Evolutionary conservation across 2,888 invertebrate species (phyloP).

Genomic region (Villa cingulata): DNA sequence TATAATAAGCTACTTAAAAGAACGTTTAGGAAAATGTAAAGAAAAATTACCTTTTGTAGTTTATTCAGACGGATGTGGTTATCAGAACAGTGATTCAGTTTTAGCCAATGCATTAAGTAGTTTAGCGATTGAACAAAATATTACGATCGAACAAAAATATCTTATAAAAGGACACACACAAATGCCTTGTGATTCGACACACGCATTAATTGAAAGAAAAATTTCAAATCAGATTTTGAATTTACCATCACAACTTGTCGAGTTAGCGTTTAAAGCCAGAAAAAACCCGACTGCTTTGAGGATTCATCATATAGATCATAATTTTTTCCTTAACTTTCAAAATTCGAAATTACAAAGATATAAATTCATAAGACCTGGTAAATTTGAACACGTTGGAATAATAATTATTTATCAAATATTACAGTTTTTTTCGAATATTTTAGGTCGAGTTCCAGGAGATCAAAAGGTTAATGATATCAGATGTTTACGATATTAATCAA

Average conservation of each 20-base stretch:
- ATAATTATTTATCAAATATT: too few species aligned
- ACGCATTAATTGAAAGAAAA: slow-evolving; percentile 1
- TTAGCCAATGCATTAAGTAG: not conserved
- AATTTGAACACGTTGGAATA: too few species aligned
- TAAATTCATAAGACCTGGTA: too few species aligned
- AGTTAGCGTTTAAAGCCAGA: not conserved
- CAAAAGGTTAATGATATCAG: too few species aligned
- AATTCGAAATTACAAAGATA: not conserved
- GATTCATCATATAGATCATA: not conserved
- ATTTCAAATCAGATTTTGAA: not conserved
- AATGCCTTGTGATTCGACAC: not conserved
- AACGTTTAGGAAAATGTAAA: not conserved
- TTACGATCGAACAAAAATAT: not conserved
- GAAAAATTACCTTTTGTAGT: not conserved
- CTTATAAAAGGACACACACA: not conserved
- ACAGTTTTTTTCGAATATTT: too few species aligned
- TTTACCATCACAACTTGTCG: not conserved
- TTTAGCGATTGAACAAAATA: not conserved
- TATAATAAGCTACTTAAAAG: not conserved
- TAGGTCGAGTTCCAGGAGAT: too few species aligned
- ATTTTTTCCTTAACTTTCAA: slow-evolving; percentile 1
- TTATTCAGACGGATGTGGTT: slow-evolving; percentile 3
- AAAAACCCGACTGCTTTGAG: not conserved
- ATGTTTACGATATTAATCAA: too few species aligned
- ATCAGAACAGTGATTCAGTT: slow-evolving; percentile 1